A percentile compares a stretch with the other conserved stretches of the same genome.
Conservation (phyloP, 2,888 invertebrate species). For the Sisyra nigra region DNA sequence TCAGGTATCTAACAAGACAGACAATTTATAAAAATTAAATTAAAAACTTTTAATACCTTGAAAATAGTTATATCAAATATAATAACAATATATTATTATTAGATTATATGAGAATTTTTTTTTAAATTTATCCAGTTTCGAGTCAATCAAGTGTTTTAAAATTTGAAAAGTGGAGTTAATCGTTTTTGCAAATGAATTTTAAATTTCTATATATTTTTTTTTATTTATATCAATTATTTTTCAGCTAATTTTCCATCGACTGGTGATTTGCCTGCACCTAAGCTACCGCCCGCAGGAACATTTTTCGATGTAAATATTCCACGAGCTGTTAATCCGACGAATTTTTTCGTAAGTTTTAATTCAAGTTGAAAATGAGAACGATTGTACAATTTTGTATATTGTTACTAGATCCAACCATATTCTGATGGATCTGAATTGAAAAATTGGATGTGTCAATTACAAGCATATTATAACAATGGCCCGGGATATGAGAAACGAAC, state of each 20-base stretch:
- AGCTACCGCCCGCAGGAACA: constrained; percentile 29
- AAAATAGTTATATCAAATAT: too few relatives aligned
- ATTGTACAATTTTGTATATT: constrained; percentile 1
- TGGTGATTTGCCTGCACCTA: constrained; percentile 25
- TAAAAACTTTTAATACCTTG: too few relatives aligned
- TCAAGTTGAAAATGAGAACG: background rate
- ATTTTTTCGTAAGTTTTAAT: constrained; percentile 40
- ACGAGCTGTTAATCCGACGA: constrained; percentile 61
- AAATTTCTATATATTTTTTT: too few relatives aligned
- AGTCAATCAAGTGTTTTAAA: too few relatives aligned
- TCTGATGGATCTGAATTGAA: constrained; percentile 28
- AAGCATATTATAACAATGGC: constrained; percentile 38
- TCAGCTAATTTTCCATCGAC: constrained; percentile 20
- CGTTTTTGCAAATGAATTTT: too few relatives aligned
- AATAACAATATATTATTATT: too few relatives aligned
- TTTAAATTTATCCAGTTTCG: too few relatives aligned
- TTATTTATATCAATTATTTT: constrained; percentile 11
- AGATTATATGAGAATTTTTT: too few relatives aligned
- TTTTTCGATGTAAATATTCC: constrained; percentile 57
- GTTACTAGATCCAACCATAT: constrained; percentile 33
- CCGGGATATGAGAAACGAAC: constrained; percentile 28
- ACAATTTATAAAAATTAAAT: too few relatives aligned
- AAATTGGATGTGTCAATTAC: constrained; percentile 48
- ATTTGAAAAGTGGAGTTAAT: too few relatives aligned
- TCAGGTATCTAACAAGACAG: too few relatives aligned